Evolutionary conservation across 2,113 vertebrate species (phyloP), one percentile per base, ranked within the genome.

Genomic region (Pongo pygmaeus): DNA sequence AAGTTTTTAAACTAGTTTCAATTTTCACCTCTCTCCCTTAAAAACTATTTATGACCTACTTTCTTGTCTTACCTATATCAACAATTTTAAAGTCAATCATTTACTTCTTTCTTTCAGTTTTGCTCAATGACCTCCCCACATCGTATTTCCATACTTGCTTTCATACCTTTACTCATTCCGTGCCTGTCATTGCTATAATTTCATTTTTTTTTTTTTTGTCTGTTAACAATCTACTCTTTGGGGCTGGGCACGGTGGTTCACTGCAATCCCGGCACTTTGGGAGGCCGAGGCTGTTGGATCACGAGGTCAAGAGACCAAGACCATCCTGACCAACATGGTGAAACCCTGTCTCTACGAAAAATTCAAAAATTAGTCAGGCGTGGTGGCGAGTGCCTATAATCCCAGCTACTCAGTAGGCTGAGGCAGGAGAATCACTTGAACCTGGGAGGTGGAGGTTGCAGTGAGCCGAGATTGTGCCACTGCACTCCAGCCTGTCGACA

Each of bases 111-210:
- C 20, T 7, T 18, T 32, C 14, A 6, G 0, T 18, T 93, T 59
- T 78, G 2, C 22, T 72, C 74, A 32, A 13, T 9, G 25, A 40
- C 8, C 14, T 12, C 14, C 22, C 9, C 13, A 1, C 1, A 9
- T 30, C 1, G 1, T 30, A 61, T 18, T 38, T 8, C 13, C 17
- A 72, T 50, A 38, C 1, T 46, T 18, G 2, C 7, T 27, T 79
- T 55, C 38, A 20, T 0, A 59, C 1, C 4, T 43, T 67, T 89
- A 20, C 43, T 50, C 27, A 64, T 43, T 69, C 69, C 14, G 6
- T 2, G 50, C 0, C 17, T 14, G 30, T 67, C 4, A 12, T 3
- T 3, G 1, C 2, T 83, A 32, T 55, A 6, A 22, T 4, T 64
- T 64, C 11, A 43, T 4, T n/a, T 5, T 35, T 69, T 57, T 80